These are phyloP conservation scores for Allolobophora icterica DNA, from an alignment of 2,888 invertebrate genomes.

Conservation along the genomic window DNA sequence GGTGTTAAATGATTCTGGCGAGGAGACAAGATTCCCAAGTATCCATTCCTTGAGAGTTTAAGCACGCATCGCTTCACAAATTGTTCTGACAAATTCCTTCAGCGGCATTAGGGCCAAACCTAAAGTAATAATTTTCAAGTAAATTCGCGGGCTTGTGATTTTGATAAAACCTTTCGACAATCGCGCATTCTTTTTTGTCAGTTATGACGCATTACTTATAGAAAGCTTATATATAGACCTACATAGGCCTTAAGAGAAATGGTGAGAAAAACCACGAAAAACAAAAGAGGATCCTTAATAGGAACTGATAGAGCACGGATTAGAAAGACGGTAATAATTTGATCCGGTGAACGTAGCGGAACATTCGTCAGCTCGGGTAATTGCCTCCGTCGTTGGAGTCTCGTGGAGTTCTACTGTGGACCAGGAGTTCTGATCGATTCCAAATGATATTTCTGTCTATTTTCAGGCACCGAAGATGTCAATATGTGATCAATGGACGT, in stretches of 20 bases:
- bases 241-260: neutral
- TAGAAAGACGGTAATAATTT: neutral
- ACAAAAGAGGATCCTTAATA: neutral
- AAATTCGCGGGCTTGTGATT: too few species aligned
- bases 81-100: too few species aligned
- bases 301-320: neutral
- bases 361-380: neutral
- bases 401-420: neutral
- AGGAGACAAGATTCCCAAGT: too few species aligned
- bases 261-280: neutral
- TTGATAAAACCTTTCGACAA: too few species aligned
- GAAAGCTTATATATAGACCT: neutral
- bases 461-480: neutral
- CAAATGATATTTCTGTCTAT: constrained; percentile 9
- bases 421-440: neutral
- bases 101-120: too few species aligned
- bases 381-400: neutral
- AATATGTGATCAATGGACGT: neutral
- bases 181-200: too few species aligned
- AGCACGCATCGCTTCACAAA: too few species aligned
- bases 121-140: too few species aligned
- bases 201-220: neutral
- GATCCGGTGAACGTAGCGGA: neutral
- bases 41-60: too few species aligned
- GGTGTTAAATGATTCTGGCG: too few species aligned